A percentile compares a stretch with the other conserved stretches of the same genome.
Evolutionary conservation across 2,797 vertebrate genomes (phyloP).

Genomic region (Sciurus carolinensis): DNA sequence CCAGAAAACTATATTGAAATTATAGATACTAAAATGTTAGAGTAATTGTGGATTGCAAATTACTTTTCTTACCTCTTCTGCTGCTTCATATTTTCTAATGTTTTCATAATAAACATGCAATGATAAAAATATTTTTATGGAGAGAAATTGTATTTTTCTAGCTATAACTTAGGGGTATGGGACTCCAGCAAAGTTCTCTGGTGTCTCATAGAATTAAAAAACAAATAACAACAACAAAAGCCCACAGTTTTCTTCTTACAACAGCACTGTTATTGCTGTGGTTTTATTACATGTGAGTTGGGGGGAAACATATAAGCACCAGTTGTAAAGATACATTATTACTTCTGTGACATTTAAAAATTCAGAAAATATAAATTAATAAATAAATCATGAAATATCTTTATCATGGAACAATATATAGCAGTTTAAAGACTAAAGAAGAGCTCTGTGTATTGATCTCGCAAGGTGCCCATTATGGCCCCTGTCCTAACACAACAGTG

Average conservation of each 20-base stretch:
- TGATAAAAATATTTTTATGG: not conserved
- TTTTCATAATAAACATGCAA: not conserved
- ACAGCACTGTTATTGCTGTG: not conserved
- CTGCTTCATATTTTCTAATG: not conserved
- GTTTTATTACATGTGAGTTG: not conserved
- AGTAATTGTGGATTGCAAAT: not conserved
- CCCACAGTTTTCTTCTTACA: not conserved
- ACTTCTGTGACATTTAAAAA: constrained; percentile 4
- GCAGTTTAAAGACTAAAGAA: not conserved
- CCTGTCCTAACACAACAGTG: no score
- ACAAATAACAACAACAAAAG: not conserved
- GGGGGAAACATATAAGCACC: not conserved
- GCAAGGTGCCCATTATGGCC: not conserved
- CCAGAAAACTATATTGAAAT: not conserved
- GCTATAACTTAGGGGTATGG: not conserved
- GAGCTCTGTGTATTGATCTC: not conserved
- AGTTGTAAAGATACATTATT: constrained; percentile 16
- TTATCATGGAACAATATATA: not conserved
- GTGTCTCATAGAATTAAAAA: not conserved
- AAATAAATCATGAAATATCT: not conserved
- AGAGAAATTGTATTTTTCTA: constrained; percentile 14
- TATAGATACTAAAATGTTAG: not conserved
- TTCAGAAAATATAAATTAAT: constrained; percentile 13
- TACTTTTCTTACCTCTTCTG: not conserved
- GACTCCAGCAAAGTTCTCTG: not conserved